These are phyloP conservation scores for Cotesia typhae DNA, from an alignment of 1,140 invertebrate species.

Conservation along the genomic window DNA sequence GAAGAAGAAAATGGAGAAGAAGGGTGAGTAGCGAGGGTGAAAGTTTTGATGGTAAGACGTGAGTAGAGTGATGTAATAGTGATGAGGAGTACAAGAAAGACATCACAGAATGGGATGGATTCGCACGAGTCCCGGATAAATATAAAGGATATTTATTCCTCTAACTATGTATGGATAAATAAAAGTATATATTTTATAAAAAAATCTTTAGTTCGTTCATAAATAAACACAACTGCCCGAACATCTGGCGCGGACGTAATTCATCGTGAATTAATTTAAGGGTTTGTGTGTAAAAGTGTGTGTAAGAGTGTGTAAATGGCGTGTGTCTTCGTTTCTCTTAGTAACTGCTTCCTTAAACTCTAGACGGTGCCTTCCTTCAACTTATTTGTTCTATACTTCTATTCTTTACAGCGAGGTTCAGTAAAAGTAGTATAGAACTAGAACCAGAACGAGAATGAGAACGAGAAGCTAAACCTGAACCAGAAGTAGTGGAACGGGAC, in stretches of 20 bases:
- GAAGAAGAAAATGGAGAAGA: too few species aligned
- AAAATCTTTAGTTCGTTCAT: slow-evolving; percentile 55
- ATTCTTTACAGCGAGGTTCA: too few species aligned
- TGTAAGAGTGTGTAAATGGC: too few species aligned
- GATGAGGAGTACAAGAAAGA: not conserved
- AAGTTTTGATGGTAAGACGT: too few species aligned
- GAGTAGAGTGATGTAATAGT: too few species aligned
- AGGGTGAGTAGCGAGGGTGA: too few species aligned
- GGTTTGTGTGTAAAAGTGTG: slow-evolving; percentile 38
- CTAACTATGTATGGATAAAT: too few species aligned
- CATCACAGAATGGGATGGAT: slow-evolving; percentile 13
- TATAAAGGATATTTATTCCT: not conserved
- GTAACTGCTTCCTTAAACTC: slow-evolving; percentile 36
- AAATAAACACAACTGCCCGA: slow-evolving; percentile 66
- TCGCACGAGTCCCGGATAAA: slow-evolving; percentile 31
- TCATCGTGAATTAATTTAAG: slow-evolving; percentile 68
- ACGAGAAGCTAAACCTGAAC: not conserved
- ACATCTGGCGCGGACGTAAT: slow-evolving; percentile 66
- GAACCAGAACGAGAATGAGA: too few species aligned
- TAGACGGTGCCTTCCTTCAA: slow-evolving; percentile 41
- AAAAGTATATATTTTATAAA: slow-evolving; percentile 15
- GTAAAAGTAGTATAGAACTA: too few species aligned
- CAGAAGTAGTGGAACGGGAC: too few species aligned
- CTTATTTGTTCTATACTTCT: not conserved
- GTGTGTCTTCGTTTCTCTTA: slow-evolving; percentile 26